Base-by-base conservation (phyloP, 2,113 vertebrate genomes). In the Aspidoscelis tigris region DNA sequence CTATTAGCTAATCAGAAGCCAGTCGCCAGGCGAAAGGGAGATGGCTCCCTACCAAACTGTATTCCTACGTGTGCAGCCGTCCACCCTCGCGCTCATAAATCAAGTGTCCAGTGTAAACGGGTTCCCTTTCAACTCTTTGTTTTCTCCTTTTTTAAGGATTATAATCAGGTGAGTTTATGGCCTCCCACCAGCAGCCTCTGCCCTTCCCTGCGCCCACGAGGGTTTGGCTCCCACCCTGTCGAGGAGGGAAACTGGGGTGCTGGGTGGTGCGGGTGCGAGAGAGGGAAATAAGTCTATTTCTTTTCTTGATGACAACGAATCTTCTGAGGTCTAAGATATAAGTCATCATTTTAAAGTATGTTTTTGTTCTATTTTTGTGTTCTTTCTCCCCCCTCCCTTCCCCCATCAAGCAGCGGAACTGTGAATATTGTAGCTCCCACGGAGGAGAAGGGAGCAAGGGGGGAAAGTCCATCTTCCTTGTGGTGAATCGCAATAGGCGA, bases 31-130 rank as follows among this genome's bases (percentile, higher is more conserved):
- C 64, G 21, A 20, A 53, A 44, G 47, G 61, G 65, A 81, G 24
- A 39, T 1, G 5, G 22, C 64, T 22, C 43, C 39, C 8, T 61
- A 33, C 55, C 20, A 24, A 43, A 66, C 7, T 4, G 16, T 16
- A 9, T n/a, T n/a, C 41, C 5, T 50, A 73, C 44, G 47, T 21
- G 9, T 24, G 24, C 22, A 39, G 18, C 47, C 5, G 70, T 69
- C 50, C 82, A 21, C 65, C 65, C 39, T 10, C 39, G 16, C 22
- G 58, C 86, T 90, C 85, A 87, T 84, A 90, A 89, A 87, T 90
- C 65, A 87, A 68, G 55, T 64, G 47, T 70, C 79, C 20, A 65
- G 21, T 69, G 58, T 76, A 86, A 90, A 90, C 75, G 78, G 84
- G 72, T 64, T 53, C 2, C 16, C 83, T 53, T 77, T 86, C 20